Percentiles rank a stretch among this genome's conserved stretches.
Conservation (phyloP, 2,113 vertebrate genomes). For the Epinephelus fuscoguttatus region DNA sequence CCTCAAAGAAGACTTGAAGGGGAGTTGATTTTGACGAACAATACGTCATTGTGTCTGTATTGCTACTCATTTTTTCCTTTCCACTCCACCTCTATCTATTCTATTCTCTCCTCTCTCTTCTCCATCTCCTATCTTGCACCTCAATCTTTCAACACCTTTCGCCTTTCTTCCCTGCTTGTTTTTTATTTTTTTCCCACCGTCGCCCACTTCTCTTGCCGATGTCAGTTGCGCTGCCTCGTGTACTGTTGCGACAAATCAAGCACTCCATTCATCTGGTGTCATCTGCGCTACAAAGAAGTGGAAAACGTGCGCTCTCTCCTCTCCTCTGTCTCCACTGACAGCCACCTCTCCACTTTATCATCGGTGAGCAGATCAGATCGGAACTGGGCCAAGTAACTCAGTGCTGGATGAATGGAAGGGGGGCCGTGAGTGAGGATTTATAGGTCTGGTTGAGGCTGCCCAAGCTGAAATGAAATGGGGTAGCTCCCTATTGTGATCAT, state of each 20-base stretch:
- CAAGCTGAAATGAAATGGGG: conserved; percentile 31
- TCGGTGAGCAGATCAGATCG: conserved; percentile 54
- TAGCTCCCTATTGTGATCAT: conserved; percentile 36
- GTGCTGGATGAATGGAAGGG: conserved; percentile 55
- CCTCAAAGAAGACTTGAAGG: conserved; percentile 14
- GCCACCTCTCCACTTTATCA: conserved; percentile 69
- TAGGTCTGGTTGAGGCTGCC: conserved; percentile 21
- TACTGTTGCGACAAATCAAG: conserved; percentile 69
- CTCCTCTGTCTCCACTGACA: conserved; percentile 60
- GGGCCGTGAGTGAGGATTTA: conserved; percentile 59
- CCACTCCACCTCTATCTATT: conserved; percentile 18
- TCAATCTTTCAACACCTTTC: conserved; percentile 48
- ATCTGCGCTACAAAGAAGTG: conserved; percentile 48
- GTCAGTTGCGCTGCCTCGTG: conserved; percentile 61
- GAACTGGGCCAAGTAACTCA: conserved; percentile 65
- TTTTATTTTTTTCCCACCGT: conserved; percentile 14
- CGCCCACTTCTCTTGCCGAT: conserved; percentile 47
- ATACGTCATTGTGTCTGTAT: conserved; percentile 35
- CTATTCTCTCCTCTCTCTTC: conserved; percentile 21
- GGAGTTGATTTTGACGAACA: conserved; percentile 47
- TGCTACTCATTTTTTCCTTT: conserved; percentile 27
- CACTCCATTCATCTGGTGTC: conserved; percentile 66
- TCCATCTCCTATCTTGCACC: conserved; percentile 11
- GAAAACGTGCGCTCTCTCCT: conserved; percentile 38
- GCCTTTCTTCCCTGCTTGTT: conserved; percentile 34